A percentile compares a stretch with the other conserved stretches of the same genome.
Evolutionary conservation across 2,888 invertebrate species (phyloP).

Genomic region (Meghimatium bilineatum): DNA sequence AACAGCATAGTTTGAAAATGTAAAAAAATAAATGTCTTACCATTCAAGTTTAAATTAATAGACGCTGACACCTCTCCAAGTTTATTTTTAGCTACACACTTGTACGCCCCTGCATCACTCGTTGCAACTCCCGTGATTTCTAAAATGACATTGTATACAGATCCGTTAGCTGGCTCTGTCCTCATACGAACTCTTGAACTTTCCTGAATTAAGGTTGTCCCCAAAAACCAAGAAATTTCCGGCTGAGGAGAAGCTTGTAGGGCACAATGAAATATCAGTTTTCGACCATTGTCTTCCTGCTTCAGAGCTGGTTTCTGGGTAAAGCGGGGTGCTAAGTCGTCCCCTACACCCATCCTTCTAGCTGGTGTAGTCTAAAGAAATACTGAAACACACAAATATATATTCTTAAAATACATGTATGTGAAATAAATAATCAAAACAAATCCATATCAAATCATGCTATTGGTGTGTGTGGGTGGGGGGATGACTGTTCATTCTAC

Average conservation of each 20-base stretch:
- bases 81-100: constrained; percentile 93
- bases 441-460: no score
- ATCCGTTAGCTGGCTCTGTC: constrained; percentile 85
- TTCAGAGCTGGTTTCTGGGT: constrained; percentile 97
- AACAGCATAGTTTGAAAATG: no score
- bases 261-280: constrained; percentile 96
- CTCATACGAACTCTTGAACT: constrained; percentile 90
- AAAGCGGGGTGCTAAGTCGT: constrained; percentile 89
- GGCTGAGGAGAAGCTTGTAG: constrained; percentile 98
- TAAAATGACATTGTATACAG: constrained; percentile 87
- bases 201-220: constrained; percentile 86
- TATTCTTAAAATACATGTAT: no score
- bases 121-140: constrained; percentile 90
- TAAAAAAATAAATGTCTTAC: constrained; percentile 56
- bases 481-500: no score
- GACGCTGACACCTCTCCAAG: constrained; percentile 95
- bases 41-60: constrained; percentile 95
- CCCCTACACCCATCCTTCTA: constrained; percentile 67
- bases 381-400: not conserved
- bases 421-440: no score
- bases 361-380: not conserved
- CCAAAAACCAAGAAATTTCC: constrained; percentile 88
- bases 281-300: constrained; percentile 96
- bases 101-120: constrained; percentile 91
- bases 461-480: no score